Conservation (phyloP, 2,888 invertebrate species). For the Nebria salina region DNA sequence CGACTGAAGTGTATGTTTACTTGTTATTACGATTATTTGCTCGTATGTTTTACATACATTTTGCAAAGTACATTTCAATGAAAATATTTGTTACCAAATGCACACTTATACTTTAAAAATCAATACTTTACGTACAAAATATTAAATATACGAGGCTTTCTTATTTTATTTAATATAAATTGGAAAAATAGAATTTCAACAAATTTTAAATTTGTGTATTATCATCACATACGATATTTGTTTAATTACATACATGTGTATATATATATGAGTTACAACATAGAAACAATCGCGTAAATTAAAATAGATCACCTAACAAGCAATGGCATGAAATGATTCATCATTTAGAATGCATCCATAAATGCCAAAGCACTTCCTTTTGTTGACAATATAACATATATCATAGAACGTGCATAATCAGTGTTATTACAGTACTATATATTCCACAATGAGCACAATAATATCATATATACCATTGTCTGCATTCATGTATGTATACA, state of each 20-base stretch:
- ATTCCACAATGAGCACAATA: constrained; percentile 14
- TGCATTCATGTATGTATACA: constrained; percentile 7
- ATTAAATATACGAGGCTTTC: too few species aligned
- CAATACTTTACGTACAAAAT: too few species aligned
- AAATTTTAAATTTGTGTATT: too few species aligned
- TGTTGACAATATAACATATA: neutral
- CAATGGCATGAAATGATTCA: neutral
- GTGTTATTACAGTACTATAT: constrained; percentile 13
- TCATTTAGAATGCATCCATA: neutral
- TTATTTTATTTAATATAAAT: too few species aligned
- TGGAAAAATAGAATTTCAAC: too few species aligned
- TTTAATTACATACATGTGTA: too few species aligned
- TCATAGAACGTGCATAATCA: constrained; percentile 8
- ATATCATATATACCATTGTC: neutral
- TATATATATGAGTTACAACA: too few species aligned
- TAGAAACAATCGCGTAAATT: neutral
- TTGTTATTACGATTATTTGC: constrained; percentile 38
- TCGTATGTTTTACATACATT: constrained; percentile 17
- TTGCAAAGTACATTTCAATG: neutral
- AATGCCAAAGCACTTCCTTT: neutral
- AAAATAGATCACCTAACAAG: neutral
- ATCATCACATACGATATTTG: too few species aligned
- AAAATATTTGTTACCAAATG: constrained; percentile 1
- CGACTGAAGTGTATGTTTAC: constrained; percentile 7
- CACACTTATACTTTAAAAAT: too few species aligned